phyloP scores from a whole-genome alignment of 2,797 vertebrate species.

The Sebastes steindachneri region DNA sequence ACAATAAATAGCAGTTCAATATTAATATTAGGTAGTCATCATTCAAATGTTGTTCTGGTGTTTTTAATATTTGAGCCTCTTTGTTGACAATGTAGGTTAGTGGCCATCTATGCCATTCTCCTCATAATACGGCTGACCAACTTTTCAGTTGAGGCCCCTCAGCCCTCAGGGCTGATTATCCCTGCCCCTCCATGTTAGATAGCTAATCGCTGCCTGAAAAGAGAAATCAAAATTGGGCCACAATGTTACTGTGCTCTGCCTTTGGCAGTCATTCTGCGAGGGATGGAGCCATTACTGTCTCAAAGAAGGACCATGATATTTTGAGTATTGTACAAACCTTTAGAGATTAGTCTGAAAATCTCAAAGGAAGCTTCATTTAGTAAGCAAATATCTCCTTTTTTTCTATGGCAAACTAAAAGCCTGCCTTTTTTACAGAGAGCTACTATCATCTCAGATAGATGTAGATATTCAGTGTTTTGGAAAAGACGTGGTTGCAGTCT shows the following conservation, averaged over 20 bases:
- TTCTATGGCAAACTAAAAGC: neutral
- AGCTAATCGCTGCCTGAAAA: constrained; percentile 73
- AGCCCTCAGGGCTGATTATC: constrained; percentile 70
- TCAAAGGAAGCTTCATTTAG: neutral
- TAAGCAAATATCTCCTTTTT: neutral
- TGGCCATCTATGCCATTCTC: constrained; percentile 20
- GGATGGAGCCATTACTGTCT: constrained; percentile 19
- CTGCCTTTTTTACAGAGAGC: neutral
- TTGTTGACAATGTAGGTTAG: constrained; percentile 34
- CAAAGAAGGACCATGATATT: constrained; percentile 30
- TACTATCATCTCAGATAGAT: neutral
- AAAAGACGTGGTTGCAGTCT: neutral
- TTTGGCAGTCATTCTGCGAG: constrained; percentile 47
- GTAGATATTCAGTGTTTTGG: neutral
- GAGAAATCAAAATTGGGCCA: constrained; percentile 70
- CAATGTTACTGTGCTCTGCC: constrained; percentile 45
- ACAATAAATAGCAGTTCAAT: neutral
- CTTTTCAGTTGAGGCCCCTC: constrained; percentile 52
- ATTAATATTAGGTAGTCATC: neutral
- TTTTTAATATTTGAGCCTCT: neutral
- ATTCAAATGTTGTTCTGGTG: neutral
- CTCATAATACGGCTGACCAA: constrained; percentile 51
- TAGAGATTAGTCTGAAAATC: constrained; percentile 6
- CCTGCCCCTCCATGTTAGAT: constrained; percentile 62
- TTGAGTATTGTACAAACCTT: constrained; percentile 9